phyloP scores from a whole-genome alignment of 2,113 vertebrate species.

The Antechinus flavipes region DNA sequence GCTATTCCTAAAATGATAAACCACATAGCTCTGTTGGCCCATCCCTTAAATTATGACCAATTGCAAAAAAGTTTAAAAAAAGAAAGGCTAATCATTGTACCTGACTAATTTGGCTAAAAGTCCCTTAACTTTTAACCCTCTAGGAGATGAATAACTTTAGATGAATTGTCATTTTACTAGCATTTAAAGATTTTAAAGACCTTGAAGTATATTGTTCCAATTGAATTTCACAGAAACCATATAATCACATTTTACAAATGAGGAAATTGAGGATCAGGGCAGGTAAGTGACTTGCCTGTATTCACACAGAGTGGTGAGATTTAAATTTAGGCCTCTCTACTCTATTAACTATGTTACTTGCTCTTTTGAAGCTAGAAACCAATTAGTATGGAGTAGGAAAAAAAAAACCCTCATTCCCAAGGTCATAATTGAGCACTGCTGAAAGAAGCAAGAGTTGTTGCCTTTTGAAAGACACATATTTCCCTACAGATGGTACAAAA shows the following conservation, averaged over 20 bases:
- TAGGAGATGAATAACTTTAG: neutral
- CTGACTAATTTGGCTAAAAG: neutral
- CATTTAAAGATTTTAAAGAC: neutral
- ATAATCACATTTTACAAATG: neutral
- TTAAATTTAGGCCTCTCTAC: neutral
- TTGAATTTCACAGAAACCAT: neutral
- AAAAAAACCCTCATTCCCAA: neutral
- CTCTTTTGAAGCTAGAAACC: neutral
- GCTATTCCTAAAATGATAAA: neutral
- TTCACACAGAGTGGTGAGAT: too few species aligned
- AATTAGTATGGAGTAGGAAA: neutral
- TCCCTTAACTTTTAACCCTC: neutral
- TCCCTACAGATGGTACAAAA: neutral
- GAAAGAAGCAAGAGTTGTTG: neutral
- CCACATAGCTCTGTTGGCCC: neutral
- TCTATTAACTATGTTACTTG: too few species aligned
- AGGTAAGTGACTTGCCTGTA: neutral
- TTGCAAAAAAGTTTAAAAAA: neutral
- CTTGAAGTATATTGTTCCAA: neutral
- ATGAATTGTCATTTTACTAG: neutral
- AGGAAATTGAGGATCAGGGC: neutral
- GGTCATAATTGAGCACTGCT: neutral
- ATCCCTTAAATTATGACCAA: neutral
- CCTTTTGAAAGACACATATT: neutral
- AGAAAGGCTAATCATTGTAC: neutral